Evolutionary conservation across 2,113 vertebrate species (phyloP).

Genomic region (Pipa parva): DNA sequence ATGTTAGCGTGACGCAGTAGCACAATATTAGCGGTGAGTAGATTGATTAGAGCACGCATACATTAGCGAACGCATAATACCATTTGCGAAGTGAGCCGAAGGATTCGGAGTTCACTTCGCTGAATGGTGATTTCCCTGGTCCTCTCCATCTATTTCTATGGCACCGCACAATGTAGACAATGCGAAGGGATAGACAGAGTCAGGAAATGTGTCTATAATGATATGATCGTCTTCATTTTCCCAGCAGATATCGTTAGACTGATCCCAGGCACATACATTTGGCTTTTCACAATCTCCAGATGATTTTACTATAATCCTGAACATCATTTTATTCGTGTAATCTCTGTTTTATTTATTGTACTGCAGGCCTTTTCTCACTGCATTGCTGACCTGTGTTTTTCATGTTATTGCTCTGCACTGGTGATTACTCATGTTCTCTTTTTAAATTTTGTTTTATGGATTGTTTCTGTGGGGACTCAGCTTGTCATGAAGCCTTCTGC

Average conservation of each 20-base stretch:
- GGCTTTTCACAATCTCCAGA: not conserved
- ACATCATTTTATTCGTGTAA: conserved; percentile 20
- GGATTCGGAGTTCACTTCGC: no score
- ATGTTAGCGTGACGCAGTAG: no score
- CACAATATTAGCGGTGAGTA: no score
- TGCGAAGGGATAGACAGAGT: no score
- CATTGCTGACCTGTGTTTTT: conserved; percentile 25
- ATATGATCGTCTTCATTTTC: not conserved
- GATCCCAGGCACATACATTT: not conserved
- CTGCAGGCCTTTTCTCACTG: conserved; percentile 14
- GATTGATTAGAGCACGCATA: no score
- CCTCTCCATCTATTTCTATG: no score
- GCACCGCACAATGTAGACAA: no score
- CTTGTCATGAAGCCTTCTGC: conserved; percentile 36
- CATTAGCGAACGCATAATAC: no score
- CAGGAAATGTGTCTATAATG: no score
- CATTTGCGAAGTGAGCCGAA: no score
- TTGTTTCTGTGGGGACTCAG: conserved; percentile 35
- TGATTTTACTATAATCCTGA: conserved; percentile 1
- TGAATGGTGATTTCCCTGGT: no score
- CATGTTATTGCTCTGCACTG: conserved; percentile 28
- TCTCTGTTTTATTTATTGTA: conserved; percentile 30
- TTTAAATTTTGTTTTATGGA: conserved; percentile 32
- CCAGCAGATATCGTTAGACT: not conserved
- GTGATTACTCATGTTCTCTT: conserved; percentile 36